Percentiles rank a stretch among this genome's conserved stretches.
Conservation (phyloP, 2,113 vertebrate genomes). For the Alectura lathami region DNA sequence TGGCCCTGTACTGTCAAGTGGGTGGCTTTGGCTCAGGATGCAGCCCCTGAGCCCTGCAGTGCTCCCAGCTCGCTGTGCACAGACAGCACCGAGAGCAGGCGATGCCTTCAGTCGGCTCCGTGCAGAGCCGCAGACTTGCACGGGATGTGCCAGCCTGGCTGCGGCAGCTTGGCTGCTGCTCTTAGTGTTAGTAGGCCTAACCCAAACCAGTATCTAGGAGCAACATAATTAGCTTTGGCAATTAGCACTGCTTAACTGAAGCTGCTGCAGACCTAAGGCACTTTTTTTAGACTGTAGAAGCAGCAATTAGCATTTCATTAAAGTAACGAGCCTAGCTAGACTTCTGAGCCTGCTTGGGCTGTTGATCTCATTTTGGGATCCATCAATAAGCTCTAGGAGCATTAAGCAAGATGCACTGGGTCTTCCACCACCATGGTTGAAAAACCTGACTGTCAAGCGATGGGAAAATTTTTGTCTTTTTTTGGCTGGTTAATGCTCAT, state of each 20-base stretch:
- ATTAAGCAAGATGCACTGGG: background rate
- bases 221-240: conserved; percentile 51
- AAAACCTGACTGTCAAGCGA: background rate
- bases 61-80: background rate
- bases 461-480: background rate
- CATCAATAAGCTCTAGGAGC: background rate
- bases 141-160: background rate
- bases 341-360: conserved; percentile 1
- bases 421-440: background rate
- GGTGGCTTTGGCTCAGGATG: background rate
- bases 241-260: conserved; percentile 47
- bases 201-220: conserved; percentile 38
- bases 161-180: background rate
- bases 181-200: conserved; percentile 27
- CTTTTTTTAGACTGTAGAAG: conserved; percentile 31
- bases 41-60: background rate
- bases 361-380: conserved; percentile 44
- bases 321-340: conserved; percentile 19
- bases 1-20: background rate
- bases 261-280: conserved; percentile 44
- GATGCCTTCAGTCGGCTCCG: rapidly evolving
- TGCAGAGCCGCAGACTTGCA: background rate
- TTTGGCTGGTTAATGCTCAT: background rate
- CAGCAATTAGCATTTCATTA: conserved; percentile 57
- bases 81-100: rapidly evolving